A percentile compares a stretch with the other conserved stretches of the same genome.
Evolutionary conservation across 2,797 vertebrate genomes (phyloP).

Genomic region (Sebastes melanostomus): DNA sequence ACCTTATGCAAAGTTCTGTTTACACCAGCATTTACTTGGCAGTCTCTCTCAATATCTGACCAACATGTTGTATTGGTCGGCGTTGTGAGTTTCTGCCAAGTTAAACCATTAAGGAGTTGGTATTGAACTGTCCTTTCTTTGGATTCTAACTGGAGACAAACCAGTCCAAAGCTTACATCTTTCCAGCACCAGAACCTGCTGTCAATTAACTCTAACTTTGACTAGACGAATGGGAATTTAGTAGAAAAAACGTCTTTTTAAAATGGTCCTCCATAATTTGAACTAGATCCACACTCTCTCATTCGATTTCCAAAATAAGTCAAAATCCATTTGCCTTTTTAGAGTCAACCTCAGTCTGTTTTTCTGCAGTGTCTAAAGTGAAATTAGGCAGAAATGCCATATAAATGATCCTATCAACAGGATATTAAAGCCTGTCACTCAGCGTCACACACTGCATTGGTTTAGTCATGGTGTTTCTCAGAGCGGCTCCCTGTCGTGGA

Average conservation of each 20-base stretch:
- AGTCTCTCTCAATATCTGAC: background rate
- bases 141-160: background rate
- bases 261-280: background rate
- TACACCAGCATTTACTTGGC: background rate
- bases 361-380: background rate
- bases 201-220: background rate
- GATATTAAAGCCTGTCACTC: slow-evolving; percentile 29
- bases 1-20: background rate
- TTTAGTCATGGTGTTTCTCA: slow-evolving; percentile 15
- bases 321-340: background rate
- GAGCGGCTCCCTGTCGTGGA: slow-evolving; percentile 5
- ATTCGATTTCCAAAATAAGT: background rate
- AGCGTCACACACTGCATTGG: slow-evolving; percentile 2
- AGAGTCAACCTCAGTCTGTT: background rate
- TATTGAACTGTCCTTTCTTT: background rate
- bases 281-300: background rate
- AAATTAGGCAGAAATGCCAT: slow-evolving; percentile 12
- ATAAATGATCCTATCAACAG: slow-evolving; percentile 9
- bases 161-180: background rate
- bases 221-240: background rate
- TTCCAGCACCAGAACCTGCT: background rate
- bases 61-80: background rate
- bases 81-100: background rate
- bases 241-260: background rate
- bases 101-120: background rate